phyloP scores from a whole-genome alignment of 2,797 vertebrate species.

The Sebastes cheni region DNA sequence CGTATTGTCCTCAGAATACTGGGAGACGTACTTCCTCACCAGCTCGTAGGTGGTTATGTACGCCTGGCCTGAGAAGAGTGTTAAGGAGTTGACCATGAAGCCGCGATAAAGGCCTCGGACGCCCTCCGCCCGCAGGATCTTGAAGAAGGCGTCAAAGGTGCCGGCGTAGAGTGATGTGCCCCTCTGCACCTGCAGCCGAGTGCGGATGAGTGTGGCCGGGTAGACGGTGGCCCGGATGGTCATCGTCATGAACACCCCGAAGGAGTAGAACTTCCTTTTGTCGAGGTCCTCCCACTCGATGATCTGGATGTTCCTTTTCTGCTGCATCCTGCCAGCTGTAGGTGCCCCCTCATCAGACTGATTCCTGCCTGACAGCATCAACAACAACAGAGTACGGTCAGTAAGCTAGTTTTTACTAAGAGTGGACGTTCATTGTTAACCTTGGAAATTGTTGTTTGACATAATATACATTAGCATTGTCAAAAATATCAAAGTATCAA shows the following conservation, averaged over 20 bases:
- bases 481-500: no score
- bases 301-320: conserved; percentile 95
- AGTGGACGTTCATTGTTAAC: neutral
- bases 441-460: neutral
- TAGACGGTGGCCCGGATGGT: conserved; percentile 94
- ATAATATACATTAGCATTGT: neutral
- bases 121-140: conserved; percentile 91
- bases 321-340: conserved; percentile 67
- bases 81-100: conserved; percentile 97
- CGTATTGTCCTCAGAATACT: conserved; percentile 90
- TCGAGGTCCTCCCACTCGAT: conserved; percentile 99
- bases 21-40: conserved; percentile 91
- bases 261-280: conserved; percentile 96
- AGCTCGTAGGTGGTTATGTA: conserved; percentile 98
- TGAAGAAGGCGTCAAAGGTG: conserved; percentile 93
- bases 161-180: conserved; percentile 93
- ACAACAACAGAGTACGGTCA: neutral
- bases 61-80: conserved; percentile 95
- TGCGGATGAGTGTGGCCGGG: conserved; percentile 96
- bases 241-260: conserved; percentile 97
- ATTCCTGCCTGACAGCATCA: conserved; percentile 31
- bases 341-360: conserved; percentile 61
- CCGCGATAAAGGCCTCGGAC: conserved; percentile 90
- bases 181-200: conserved; percentile 93
- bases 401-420: neutral